These are phyloP conservation scores for Polypedilum pembai DNA, from an alignment of 1,140 invertebrate genomes.

Conservation along the genomic window DNA sequence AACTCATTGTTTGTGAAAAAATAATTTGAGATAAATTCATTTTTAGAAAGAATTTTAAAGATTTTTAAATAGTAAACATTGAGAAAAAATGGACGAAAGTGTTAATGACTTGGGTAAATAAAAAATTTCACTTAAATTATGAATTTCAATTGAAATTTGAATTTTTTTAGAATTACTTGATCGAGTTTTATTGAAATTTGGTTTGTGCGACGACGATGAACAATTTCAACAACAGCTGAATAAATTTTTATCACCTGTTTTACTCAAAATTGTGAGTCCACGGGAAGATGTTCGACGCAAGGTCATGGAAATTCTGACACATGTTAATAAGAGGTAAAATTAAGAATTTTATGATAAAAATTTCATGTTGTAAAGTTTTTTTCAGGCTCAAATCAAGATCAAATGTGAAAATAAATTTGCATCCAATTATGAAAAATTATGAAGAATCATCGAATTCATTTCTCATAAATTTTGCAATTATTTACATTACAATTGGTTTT, in stretches of 20 bases:
- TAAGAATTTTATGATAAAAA: too few species aligned
- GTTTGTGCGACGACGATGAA: conserved; percentile 80
- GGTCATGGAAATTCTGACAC: conserved; percentile 86
- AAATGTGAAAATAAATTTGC: conserved; percentile 79
- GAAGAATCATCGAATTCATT: conserved; percentile 49
- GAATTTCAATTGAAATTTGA: too few species aligned
- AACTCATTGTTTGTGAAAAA: too few species aligned
- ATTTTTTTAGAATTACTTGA: conserved; percentile 66
- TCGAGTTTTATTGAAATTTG: conserved; percentile 78
- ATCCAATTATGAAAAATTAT: conserved; percentile 73
- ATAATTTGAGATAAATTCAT: too few species aligned
- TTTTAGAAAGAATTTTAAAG: too few species aligned
- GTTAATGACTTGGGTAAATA: too few species aligned
- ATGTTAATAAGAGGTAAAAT: conserved; percentile 65
- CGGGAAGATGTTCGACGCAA: conserved; percentile 79
- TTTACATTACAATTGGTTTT: conserved; percentile 89
- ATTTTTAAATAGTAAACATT: too few species aligned
- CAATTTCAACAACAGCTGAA: conserved; percentile 72
- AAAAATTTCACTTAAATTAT: too few species aligned
- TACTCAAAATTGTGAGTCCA: conserved; percentile 77
- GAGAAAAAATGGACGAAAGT: too few species aligned
- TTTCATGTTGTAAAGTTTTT: too few species aligned
- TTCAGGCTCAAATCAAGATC: conserved; percentile 68
- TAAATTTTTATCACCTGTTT: conserved; percentile 82
- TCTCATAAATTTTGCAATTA: conserved; percentile 85